Evolutionary conservation across 2,113 vertebrate species (phyloP).

Genomic region (Junco hyemalis): DNA sequence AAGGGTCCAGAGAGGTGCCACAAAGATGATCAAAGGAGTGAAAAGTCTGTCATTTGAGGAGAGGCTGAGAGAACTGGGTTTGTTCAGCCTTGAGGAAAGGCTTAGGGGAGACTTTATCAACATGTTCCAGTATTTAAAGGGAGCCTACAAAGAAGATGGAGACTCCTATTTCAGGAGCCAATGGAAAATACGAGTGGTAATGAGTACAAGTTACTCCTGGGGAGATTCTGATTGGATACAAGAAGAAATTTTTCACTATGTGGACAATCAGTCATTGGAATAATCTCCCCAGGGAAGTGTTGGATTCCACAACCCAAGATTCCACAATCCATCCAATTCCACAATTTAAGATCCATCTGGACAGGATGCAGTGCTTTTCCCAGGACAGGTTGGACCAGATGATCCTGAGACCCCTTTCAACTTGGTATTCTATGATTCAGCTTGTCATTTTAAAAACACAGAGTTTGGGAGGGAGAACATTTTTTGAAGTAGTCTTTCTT

Average conservation of each 20-base stretch:
- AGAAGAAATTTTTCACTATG: not conserved
- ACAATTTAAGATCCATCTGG: not conserved
- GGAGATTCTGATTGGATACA: not conserved
- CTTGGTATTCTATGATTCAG: not conserved
- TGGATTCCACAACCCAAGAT: fast-evolving
- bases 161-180: not conserved
- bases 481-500: not conserved
- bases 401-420: not conserved
- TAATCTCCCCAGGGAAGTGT: not conserved
- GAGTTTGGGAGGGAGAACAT: not conserved
- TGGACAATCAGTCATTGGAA: not conserved
- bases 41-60: not conserved
- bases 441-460: not conserved
- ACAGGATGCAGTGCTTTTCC: not conserved
- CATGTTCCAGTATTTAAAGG: not conserved
- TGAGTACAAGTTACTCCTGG: not conserved
- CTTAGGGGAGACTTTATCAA: not conserved
- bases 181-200: not conserved
- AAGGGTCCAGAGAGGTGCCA: not conserved
- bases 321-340: no score
- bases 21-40: not conserved
- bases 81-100: not conserved
- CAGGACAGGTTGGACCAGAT: not conserved
- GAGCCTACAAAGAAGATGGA: not conserved
- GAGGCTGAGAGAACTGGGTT: not conserved